Base-by-base conservation (phyloP, 2,888 invertebrate species). In the Phania funesta region DNA sequence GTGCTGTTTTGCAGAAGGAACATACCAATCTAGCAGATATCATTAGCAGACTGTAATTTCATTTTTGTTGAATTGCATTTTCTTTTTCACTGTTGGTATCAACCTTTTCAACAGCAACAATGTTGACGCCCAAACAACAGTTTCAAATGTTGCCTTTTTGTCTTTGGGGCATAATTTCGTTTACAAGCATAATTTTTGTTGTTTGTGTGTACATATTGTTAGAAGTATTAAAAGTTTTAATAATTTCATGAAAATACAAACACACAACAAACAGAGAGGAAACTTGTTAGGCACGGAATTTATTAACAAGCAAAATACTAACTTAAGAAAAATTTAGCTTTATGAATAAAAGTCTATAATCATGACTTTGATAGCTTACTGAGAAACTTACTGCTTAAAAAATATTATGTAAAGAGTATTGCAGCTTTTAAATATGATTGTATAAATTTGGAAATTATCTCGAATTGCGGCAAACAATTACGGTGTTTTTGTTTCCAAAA, bases 121-220 rank as follows among this genome's bases (percentile, higher is more conserved):
- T 41, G 26, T 38, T 41, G 35, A 67, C 67, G 52, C 24, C 52
- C 52, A 67, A 67, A 62, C 52, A 74, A 64, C 62, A 54, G 64
- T 56, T 56, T 58, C 48, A 48, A 68, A 64, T 74, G 65, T 74
- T 68, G 50, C n/a, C n/a, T n/a, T n/a, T n/a, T n/a, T 68, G 74
- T 56, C 80, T 70, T 64, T 13, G 22, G 75, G 80, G 74, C 80
- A 74, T 75, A 80, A 80, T 80, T 80, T 80, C 80, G 75, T 80
- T 80, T 80, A 75, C 80, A 74, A 80, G 74, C 80, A 68, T 26
- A 26, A 74, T 68, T 68, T 60, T 46, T 46, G 41, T 44, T 64
- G 38, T 52, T 60, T 48, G 29, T 29, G 7, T 6, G 7, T 29
- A 29, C 29, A 54, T 48, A 46, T 35, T 56, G 64, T 58, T 74